Evolutionary conservation across 2,888 invertebrate genomes (phyloP), one percentile per base, ranked within the genome.

Genomic region (Oxytorus armatus): DNA sequence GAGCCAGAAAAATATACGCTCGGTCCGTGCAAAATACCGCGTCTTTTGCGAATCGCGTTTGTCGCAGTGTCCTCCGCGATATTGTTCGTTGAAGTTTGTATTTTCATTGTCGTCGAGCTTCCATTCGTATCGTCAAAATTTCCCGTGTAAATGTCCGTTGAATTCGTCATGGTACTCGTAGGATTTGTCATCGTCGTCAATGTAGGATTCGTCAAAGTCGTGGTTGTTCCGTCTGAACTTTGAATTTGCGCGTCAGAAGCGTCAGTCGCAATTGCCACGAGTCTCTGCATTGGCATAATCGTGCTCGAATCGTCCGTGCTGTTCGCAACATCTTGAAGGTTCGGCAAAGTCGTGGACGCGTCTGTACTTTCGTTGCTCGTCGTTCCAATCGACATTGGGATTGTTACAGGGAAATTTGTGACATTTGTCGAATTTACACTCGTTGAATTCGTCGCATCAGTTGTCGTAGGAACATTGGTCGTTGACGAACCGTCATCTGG

Each of bases 41-140:
- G 86, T 21, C 89, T 85, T 66, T 85, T 87, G n/a, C 84, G 85
- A 55, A 83, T 66, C 7, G 81, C 74, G 65, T 84, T 86, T 57
- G 82, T 82, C 47, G 79, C 68, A 57, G 76, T 82, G 42, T 81
- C 75, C 25, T 74, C 79, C 25, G 36, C 59, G 49, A 61, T 42
- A 7, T 59, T 44, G n/a, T 21, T 59, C 21, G 92, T 89, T 57
- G 93, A 93, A 81, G 93, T 92, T 39, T 91, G 90, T 72, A 92
- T 57, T 91, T 93, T 88, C 3, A 90, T 89, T 4, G 89, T 87
- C 79, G 91, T 55, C 0, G 79, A 65, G 65, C 18, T 49, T 47
- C 21, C 42, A 18, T 44, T 72, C 72, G 42, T 57, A 76, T 36
- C 51, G 21, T 49, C 36, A 18, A 1, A 10, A 11, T 33, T 65